These are phyloP conservation scores for Spinus pinus DNA, from an alignment of 2,797 vertebrate genomes.

Conservation along the genomic window DNA sequence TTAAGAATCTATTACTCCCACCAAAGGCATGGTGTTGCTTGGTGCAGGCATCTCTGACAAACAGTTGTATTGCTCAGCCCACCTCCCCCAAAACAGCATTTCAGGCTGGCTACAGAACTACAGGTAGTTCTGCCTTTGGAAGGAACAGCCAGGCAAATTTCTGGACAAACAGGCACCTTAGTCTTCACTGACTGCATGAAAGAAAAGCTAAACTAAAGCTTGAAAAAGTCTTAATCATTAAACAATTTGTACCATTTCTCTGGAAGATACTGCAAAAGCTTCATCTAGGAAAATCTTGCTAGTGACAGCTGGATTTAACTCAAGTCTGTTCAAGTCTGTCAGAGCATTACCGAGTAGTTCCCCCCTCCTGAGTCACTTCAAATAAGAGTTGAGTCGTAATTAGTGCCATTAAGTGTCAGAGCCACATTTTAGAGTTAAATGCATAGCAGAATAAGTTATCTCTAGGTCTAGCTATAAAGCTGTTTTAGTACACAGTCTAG, in stretches of 20 bases:
- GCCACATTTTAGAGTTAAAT: slow-evolving; percentile 25
- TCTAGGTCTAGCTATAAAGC: background rate
- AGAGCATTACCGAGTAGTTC: background rate
- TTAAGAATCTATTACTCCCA: background rate
- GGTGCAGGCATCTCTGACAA: background rate
- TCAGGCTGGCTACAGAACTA: background rate
- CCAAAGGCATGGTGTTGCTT: background rate
- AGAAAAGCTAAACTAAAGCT: background rate
- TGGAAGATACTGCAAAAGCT: background rate
- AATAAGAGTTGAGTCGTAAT: background rate
- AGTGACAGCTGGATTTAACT: background rate
- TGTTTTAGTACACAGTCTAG: slow-evolving; percentile 22
- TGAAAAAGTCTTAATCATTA: background rate
- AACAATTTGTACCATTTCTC: background rate
- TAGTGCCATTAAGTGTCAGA: slow-evolving; percentile 7
- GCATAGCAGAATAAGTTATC: slow-evolving; percentile 9
- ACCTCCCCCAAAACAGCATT: slow-evolving; percentile 18
- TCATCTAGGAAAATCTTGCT: background rate
- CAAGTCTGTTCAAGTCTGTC: background rate
- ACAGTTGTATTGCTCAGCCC: background rate
- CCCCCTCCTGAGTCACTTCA: background rate
- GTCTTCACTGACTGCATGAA: background rate
- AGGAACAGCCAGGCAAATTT: background rate
- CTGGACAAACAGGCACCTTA: background rate
- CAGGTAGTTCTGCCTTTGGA: background rate